Base-by-base conservation (phyloP, 92 coral and sea anemone genomes). In the Chrysogorgia sp. region DNA sequence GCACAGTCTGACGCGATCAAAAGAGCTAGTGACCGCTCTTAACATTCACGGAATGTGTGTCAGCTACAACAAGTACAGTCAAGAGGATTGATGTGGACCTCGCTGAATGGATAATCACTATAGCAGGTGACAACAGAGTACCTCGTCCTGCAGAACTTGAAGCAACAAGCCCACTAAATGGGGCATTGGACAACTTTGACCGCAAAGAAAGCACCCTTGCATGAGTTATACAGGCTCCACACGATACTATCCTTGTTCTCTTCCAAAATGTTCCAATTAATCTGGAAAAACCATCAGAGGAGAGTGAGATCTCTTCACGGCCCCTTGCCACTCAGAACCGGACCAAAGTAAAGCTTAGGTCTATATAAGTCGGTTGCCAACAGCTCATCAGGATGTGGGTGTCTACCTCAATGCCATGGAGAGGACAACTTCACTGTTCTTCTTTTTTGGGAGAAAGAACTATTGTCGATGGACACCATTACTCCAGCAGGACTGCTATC, bases 101-200 rank as follows among this genome's bases (percentile, higher is more conserved):
- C 29, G 70, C 70, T 32, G 70, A 63, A 34, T 13, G 70, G 70
- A 34, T 63, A 20, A 63, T 63, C 29, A 63, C 70, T 63, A 63
- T 23, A 63, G 70, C 48, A 34, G 47, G 48, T 45, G 45, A 63
- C 48, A 63, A 63, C 49, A 63, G 70, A 63, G 70, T 63, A 24
- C 70, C 49, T 32, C 70, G 30, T 63, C 70, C 70, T 26, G 70
- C 70, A 10, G 70, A 30, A 20, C 49, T 63, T 32, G 48, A 63
- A 63, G 25, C 70, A 33, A 63, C 70, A 63, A 63, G 70, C 40
- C 70, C 70, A 63, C 70, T 63, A 45, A 63, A 63, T 63, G 70
- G 48, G 21, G 70, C 70, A 63, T 32, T 63, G 70, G 70, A 63
- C 26, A 63, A 63, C 40, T 63, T 63, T 63, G 70, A 63, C 48